Conservation (phyloP, 2,113 vertebrate species). For the Cryptotis parvus region DNA sequence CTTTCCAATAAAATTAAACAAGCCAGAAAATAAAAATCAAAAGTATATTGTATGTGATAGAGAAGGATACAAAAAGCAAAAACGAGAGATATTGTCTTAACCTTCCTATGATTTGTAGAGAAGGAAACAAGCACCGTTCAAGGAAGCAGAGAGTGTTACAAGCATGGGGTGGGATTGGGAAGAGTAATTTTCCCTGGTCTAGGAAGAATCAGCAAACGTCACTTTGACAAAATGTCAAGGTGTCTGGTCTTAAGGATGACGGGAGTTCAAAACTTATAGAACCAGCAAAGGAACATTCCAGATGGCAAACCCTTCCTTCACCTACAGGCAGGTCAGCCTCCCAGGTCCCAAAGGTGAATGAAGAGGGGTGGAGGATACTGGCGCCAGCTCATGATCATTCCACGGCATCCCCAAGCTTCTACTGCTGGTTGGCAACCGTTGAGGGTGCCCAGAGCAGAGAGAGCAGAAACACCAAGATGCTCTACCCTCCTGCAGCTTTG, state of each 20-base stretch:
- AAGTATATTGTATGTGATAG: background rate
- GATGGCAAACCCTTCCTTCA: background rate
- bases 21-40: too few species aligned
- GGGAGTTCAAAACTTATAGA: background rate
- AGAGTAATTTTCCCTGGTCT: background rate
- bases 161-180: background rate
- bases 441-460: background rate
- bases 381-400: background rate
- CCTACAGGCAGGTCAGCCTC: background rate
- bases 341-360: too few species aligned
- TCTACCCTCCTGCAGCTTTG: background rate
- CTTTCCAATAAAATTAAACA: background rate
- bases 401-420: background rate
- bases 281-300: background rate
- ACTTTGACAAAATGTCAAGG: background rate
- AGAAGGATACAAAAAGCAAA: background rate
- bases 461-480: background rate
- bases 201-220: background rate
- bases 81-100: accelerated
- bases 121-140: background rate
- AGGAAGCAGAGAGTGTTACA: background rate
- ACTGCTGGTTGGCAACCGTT: accelerated
- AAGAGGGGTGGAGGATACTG: background rate
- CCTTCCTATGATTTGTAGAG: background rate
- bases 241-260: background rate